phyloP scores from a whole-genome alignment of 2,888 invertebrate species.

The Orchesellides sinensis region DNA sequence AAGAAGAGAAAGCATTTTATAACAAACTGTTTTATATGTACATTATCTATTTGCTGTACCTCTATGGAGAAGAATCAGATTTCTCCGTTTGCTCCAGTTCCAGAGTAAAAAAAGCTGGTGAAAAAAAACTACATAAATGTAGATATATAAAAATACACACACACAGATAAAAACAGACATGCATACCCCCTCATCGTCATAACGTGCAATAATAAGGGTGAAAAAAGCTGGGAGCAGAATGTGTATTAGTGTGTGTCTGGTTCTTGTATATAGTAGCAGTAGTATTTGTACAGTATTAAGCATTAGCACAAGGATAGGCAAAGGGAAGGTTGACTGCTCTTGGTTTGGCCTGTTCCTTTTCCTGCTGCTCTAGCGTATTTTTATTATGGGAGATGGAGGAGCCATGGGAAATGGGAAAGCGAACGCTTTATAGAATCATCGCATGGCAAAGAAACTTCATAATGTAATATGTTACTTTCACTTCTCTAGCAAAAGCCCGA shows the following conservation, averaged over 20 bases:
- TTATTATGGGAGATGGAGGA: slow-evolving; percentile 15
- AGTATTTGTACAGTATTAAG: not conserved
- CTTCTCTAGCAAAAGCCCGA: not conserved
- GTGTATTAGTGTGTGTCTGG: not conserved
- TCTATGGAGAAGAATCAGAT: slow-evolving; percentile 36
- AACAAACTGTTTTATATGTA: not conserved
- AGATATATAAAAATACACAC: not conserved
- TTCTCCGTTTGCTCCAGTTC: slow-evolving; percentile 14
- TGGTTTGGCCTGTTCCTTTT: slow-evolving; percentile 11
- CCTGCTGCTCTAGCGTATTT: not conserved
- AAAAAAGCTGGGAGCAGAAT: not conserved
- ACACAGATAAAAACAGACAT: too few species aligned
- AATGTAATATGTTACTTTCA: slow-evolving; percentile 32
- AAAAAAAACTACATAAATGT: not conserved
- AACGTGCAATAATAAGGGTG: too few species aligned
- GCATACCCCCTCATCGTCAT: too few species aligned
- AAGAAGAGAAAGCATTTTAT: not conserved
- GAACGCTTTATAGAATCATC: slow-evolving; percentile 23
- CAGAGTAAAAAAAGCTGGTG: not conserved
- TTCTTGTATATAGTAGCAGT: not conserved
- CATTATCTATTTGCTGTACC: not conserved
- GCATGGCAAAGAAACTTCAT: slow-evolving; percentile 30
- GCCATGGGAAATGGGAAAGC: slow-evolving; percentile 18
- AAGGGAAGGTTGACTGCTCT: slow-evolving; percentile 49
- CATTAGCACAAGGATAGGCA: not conserved